Conservation (phyloP, 2,888 invertebrate species). For the Syrphus vitripennis region DNA sequence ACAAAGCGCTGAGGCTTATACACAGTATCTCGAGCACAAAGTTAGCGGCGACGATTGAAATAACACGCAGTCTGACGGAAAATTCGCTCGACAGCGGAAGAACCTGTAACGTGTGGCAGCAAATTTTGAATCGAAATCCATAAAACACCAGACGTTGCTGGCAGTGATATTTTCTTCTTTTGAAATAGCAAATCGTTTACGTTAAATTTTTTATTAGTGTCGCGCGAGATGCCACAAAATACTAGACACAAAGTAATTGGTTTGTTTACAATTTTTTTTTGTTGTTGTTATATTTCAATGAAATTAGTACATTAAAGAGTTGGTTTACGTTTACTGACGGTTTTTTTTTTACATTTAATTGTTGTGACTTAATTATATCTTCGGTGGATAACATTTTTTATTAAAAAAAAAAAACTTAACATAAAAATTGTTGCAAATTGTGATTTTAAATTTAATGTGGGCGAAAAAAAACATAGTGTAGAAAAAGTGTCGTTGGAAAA, state of each 20-base stretch:
- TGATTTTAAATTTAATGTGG: neutral
- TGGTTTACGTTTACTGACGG: conserved; percentile 36
- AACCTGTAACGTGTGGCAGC: conserved; percentile 14
- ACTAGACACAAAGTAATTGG: conserved; percentile 61
- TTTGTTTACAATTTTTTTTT: conserved; percentile 8
- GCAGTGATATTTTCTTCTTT: neutral
- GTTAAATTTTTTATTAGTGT: conserved; percentile 25
- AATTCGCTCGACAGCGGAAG: conserved; percentile 53
- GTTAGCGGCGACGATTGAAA: conserved; percentile 33
- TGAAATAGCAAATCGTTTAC: neutral
- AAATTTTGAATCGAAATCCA: conserved; percentile 18
- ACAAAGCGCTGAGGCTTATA: conserved; percentile 30
- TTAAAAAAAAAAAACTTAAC: neutral
- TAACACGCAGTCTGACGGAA: conserved; percentile 64
- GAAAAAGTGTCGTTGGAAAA: neutral
- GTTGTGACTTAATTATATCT: neutral
- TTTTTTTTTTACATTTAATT: no score
- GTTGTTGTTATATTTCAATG: no score
- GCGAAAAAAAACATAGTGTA: neutral
- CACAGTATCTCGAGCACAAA: conserved; percentile 30
- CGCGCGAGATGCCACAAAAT: conserved; percentile 50
- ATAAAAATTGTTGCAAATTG: neutral
- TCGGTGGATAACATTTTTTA: neutral
- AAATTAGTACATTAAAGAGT: no score
- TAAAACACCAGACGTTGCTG: neutral